Evolutionary conservation across 1,140 invertebrate species (phyloP).

Genomic region (Danaus melanippus): DNA sequence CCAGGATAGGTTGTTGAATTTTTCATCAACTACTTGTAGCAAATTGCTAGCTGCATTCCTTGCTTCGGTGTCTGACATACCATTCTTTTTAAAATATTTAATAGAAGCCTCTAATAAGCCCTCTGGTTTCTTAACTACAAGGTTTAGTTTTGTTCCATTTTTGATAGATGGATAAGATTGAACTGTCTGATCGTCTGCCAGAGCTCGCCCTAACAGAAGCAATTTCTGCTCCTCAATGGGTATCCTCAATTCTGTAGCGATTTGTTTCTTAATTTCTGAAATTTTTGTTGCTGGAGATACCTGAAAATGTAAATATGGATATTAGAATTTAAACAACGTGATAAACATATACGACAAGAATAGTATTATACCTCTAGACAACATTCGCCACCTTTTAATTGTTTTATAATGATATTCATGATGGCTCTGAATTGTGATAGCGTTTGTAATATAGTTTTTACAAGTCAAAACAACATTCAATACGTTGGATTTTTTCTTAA

Average conservation of each 20-base stretch:
- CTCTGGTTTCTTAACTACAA: conserved; percentile 58
- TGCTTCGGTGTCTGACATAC: conserved; percentile 48
- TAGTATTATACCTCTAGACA: conserved; percentile 37
- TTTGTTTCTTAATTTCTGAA: conserved; percentile 52
- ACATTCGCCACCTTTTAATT: conserved; percentile 59
- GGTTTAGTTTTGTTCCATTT: conserved; percentile 57
- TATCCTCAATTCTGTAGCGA: conserved; percentile 40
- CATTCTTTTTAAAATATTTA: conserved; percentile 52
- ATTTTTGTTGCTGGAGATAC: conserved; percentile 46
- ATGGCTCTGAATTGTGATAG: not conserved
- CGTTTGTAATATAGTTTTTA: no score
- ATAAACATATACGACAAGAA: conserved; percentile 5
- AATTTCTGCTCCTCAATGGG: conserved; percentile 53
- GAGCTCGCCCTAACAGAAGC: conserved; percentile 44
- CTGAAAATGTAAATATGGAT: conserved; percentile 31
- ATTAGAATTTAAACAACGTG: conserved; percentile 3
- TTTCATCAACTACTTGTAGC: conserved; percentile 42
- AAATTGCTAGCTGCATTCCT: conserved; percentile 33
- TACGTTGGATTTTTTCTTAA: no score
- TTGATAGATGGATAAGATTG: conserved; percentile 53
- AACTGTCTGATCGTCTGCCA: conserved; percentile 50
- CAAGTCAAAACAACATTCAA: no score
- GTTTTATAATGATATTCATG: conserved; percentile 61
- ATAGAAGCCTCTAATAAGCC: conserved; percentile 39
- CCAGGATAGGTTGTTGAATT: conserved; percentile 57